Percentiles rank a stretch among this genome's conserved stretches.
Evolutionary conservation across 2,113 vertebrate genomes (phyloP).

Genomic region (Gambusia affinis): DNA sequence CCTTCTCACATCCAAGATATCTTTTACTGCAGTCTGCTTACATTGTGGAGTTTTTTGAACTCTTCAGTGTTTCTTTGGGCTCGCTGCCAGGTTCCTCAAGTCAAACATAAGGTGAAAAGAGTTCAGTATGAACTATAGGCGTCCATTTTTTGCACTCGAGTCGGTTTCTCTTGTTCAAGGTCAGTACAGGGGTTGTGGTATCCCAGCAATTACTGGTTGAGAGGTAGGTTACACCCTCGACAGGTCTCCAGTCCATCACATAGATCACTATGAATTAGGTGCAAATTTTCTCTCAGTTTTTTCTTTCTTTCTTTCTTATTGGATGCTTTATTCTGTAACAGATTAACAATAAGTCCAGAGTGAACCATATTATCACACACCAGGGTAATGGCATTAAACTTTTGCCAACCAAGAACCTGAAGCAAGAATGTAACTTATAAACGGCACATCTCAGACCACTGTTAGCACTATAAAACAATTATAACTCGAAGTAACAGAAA

Average conservation of each 20-base stretch:
- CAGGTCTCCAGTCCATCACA: background rate
- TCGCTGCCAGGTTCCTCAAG: background rate
- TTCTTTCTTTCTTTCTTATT: background rate
- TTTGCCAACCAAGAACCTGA: background rate
- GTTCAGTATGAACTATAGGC: background rate
- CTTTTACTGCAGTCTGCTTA: background rate
- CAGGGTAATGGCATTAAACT: background rate
- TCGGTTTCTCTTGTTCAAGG: background rate
- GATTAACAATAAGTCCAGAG: background rate
- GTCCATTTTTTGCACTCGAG: background rate
- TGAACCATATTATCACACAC: background rate
- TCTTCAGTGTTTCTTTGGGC: background rate
- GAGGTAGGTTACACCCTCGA: background rate
- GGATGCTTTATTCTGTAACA: background rate
- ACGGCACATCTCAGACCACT: conserved; percentile 2
- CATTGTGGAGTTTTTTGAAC: background rate
- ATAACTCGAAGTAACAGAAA: conserved; percentile 13
- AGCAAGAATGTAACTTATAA: background rate
- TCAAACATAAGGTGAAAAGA: background rate
- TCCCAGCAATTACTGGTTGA: background rate
- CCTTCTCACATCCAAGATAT: background rate
- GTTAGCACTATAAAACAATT: conserved; percentile 12
- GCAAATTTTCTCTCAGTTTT: background rate
- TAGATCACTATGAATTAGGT: background rate
- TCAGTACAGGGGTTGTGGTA: background rate